phyloP scores from a whole-genome alignment of 2,797 vertebrate genomes.

The Myiotriccus ornatus region DNA sequence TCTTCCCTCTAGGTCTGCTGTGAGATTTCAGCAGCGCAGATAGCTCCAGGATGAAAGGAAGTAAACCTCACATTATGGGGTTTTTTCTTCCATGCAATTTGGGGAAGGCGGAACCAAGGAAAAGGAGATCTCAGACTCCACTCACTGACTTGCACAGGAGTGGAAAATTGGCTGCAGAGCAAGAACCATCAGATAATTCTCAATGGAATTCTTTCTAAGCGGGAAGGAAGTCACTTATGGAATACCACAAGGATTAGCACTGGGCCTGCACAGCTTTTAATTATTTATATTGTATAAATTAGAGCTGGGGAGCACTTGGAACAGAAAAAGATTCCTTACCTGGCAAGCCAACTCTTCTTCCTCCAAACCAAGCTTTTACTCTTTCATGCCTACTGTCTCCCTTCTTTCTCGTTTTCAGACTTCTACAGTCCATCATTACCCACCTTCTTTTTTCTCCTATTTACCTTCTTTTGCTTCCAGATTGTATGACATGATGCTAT shows the following conservation, averaged over 20 bases:
- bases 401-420: not conserved
- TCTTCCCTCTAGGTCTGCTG: not conserved
- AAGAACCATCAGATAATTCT: conserved; percentile 14
- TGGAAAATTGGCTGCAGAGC: conserved; percentile 30
- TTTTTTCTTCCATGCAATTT: conserved; percentile 23
- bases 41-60: not conserved
- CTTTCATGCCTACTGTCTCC: not conserved
- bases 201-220: conserved; percentile 30
- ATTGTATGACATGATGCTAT: not conserved
- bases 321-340: not conserved
- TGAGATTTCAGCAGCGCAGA: not conserved
- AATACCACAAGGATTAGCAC: conserved; percentile 49
- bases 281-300: conserved; percentile 55
- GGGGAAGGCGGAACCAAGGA: not conserved
- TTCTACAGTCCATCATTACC: not conserved
- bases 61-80: not conserved
- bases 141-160: not conserved
- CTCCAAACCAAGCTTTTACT: not conserved
- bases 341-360: not conserved
- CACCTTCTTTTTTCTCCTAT: not conserved
- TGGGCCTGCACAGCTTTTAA: conserved; percentile 26
- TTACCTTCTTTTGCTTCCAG: not conserved
- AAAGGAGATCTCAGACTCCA: not conserved
- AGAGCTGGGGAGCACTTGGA: not conserved
- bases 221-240: conserved; percentile 45